A percentile compares a stretch with the other conserved stretches of the same genome.
These are phyloP conservation scores for Sialis lutaria DNA, from an alignment of 2,888 invertebrate species.

Conservation along the genomic window DNA sequence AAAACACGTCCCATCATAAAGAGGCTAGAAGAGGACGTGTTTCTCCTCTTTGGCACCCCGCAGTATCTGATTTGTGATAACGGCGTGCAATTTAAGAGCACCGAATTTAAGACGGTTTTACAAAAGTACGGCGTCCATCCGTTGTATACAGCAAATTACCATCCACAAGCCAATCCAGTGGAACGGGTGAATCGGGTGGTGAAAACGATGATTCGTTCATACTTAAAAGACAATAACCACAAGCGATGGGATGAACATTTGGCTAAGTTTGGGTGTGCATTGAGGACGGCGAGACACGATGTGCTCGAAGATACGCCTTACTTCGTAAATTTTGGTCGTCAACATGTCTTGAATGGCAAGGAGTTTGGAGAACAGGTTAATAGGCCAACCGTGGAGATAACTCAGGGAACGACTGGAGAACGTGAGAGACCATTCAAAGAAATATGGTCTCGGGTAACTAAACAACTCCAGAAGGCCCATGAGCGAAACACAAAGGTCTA, in stretches of 20 bases:
- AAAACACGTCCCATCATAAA: no score
- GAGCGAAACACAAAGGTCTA: background rate
- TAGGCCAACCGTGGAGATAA: background rate
- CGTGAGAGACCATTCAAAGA: background rate
- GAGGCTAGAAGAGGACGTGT: no score
- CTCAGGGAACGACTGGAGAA: no score
- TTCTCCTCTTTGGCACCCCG: no score
- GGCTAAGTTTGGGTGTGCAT: constrained; percentile 10
- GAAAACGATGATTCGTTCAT: constrained; percentile 5
- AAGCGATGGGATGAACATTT: constrained; percentile 4
- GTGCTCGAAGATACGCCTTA: constrained; percentile 9
- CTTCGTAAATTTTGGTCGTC: constrained; percentile 10
- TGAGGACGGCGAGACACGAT: constrained; percentile 10
- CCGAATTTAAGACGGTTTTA: no score
- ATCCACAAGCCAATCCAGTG: constrained; percentile 10
- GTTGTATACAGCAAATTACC: no score
- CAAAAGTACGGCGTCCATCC: no score
- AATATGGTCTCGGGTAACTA: background rate
- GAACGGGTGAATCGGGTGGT: constrained; percentile 12
- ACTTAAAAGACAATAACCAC: no score
- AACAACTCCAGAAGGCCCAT: background rate
- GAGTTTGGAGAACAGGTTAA: background rate
- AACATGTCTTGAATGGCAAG: background rate
- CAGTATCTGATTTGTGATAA: no score
- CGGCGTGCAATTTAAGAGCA: no score